Evolutionary conservation across 2,888 invertebrate genomes (phyloP), one percentile per base, ranked within the genome.

Genomic region (Rhingia campestris): DNA sequence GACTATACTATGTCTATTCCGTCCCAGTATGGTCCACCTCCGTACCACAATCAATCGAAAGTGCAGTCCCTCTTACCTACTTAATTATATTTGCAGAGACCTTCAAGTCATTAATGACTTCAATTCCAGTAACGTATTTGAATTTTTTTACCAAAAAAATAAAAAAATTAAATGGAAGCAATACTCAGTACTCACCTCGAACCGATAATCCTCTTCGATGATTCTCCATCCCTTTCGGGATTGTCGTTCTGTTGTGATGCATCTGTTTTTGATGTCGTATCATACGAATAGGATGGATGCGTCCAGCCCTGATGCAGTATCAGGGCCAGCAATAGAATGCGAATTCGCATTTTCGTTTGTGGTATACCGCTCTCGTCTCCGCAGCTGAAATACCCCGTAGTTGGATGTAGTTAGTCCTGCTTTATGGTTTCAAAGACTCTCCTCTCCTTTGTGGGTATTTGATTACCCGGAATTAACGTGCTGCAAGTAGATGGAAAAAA

Each of bases 171-270:
- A 22, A 22, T 22, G 22, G 1, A 1, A 22, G 22, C 22, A 22
- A 22, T 22, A 22, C 22, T 22, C 22, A 22, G 22, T 22, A 22
- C 22, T 92, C 91, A 94, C 94, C 94, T 94, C 86, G 94, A 93
- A 87, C 93, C 93, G 86, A 94, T 91, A 86, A 94, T 92, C 92
- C 93, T 93, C 89, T 93, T 92, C 59, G 93, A 92, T 77, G 91
- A 89, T 85, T 93, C 92, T 7, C 90, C 91, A 88, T 92, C 92
- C 37, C 84, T 87, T 77, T 90, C 90, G 32, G 70, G 56, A 74
- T 53, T 77, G 45, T 79, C 82, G 47, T 37, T 70, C n/a, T 7
- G 14, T 35, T 53, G 59, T 75, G 53, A 51, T 53, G 32, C 35
- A 35, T 41, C 69, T 53, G 53, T 66, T n/a, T 74, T 61, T 49